phyloP scores from a whole-genome alignment of 1,140 invertebrate genomes.

The Galleria mellonella region DNA sequence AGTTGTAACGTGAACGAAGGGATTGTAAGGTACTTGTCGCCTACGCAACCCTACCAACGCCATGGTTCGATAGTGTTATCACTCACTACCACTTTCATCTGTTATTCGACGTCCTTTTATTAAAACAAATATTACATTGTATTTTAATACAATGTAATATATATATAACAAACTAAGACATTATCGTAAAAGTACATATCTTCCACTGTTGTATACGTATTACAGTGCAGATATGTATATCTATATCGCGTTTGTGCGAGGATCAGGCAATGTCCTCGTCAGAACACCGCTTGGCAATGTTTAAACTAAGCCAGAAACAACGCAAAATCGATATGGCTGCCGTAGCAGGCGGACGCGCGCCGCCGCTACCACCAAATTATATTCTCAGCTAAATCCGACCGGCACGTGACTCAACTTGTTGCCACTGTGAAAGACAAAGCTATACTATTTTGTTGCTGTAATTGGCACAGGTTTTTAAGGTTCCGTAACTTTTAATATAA shows the following conservation, averaged over 20 bases:
- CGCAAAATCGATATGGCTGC: slow-evolving; percentile 56
- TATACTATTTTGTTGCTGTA: background rate
- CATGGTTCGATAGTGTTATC: too few relatives aligned
- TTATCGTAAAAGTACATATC: background rate
- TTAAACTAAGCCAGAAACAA: slow-evolving; percentile 48
- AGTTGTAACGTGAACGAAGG: too few relatives aligned
- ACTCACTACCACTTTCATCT: too few relatives aligned
- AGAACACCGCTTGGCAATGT: slow-evolving; percentile 17
- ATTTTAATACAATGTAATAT: too few relatives aligned
- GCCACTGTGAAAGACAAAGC: slow-evolving; percentile 30
- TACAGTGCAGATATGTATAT: background rate
- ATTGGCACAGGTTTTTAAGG: too few relatives aligned
- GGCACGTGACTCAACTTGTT: slow-evolving; percentile 70
- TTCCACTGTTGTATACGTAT: too few relatives aligned
- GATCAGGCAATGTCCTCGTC: background rate
- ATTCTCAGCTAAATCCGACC: slow-evolving; percentile 47
- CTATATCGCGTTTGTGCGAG: background rate
- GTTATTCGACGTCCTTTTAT: too few relatives aligned
- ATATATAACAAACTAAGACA: too few relatives aligned
- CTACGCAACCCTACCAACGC: too few relatives aligned
- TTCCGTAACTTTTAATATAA: too few relatives aligned
- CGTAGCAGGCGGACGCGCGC: slow-evolving; percentile 55
- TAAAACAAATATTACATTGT: too few relatives aligned
- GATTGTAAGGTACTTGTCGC: too few relatives aligned
- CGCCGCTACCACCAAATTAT: slow-evolving; percentile 48